Conservation (phyloP, 2,888 invertebrate species). For the Caenorhabditis sp. region DNA sequence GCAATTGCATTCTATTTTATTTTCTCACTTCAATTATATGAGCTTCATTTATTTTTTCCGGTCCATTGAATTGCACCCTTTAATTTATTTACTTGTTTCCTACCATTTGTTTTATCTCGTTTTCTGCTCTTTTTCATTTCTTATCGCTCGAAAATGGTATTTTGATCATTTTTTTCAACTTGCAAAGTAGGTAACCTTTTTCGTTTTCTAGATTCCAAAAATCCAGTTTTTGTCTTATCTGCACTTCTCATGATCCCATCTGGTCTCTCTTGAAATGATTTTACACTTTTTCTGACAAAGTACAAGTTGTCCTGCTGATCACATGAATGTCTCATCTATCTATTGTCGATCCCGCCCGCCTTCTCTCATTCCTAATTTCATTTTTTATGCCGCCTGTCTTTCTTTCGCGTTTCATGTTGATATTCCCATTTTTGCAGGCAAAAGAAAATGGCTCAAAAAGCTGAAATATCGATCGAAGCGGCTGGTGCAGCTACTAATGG, state of each 20-base stretch:
- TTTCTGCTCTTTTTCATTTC: background rate
- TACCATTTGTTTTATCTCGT: background rate
- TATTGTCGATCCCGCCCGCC: background rate
- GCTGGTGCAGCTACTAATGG: constrained; percentile 4
- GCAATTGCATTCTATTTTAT: background rate
- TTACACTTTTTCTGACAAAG: background rate
- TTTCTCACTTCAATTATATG: background rate
- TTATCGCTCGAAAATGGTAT: background rate
- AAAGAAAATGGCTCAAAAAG: constrained; percentile 35
- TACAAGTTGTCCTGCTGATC: background rate
- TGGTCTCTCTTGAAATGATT: background rate
- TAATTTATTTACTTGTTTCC: background rate
- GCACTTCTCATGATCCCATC: background rate
- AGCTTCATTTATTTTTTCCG: background rate
- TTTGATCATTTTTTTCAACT: background rate
- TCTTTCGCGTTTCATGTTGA: background rate
- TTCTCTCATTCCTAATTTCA: constrained; percentile 5
- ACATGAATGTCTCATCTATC: background rate
- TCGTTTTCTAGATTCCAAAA: background rate
- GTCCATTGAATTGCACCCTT: background rate
- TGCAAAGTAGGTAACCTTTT: background rate
- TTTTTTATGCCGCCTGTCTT: background rate
- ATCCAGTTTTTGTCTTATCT: background rate
- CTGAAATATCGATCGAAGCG: constrained; percentile 38
- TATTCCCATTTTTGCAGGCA: constrained; percentile 2